Evolutionary conservation across 2,113 vertebrate species (phyloP).

Genomic region (Nipponia nippon): DNA sequence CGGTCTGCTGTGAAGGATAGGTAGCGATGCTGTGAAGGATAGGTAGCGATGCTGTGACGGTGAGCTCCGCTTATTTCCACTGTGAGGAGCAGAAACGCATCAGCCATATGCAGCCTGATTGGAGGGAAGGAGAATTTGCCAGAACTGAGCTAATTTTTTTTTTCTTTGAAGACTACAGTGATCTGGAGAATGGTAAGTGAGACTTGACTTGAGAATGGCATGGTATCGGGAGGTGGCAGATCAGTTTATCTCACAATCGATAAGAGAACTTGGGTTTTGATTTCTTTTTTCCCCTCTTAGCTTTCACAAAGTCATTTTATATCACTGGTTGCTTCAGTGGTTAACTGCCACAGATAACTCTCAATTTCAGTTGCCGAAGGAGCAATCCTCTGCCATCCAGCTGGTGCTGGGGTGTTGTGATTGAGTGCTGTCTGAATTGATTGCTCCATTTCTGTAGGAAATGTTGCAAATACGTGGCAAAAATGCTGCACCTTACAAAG

Average conservation of each 20-base stretch:
- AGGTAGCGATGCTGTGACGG: accelerated
- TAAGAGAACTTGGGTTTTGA: background rate
- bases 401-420: background rate
- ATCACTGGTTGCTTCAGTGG: background rate
- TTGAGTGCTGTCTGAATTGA: background rate
- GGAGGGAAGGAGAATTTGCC: background rate
- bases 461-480: background rate
- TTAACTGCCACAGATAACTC: background rate
- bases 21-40: accelerated
- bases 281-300: background rate
- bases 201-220: background rate
- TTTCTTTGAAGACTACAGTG: background rate
- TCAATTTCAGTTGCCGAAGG: background rate
- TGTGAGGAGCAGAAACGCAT: background rate
- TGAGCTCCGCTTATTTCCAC: background rate
- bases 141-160: background rate
- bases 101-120: background rate
- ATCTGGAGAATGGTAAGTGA: background rate
- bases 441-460: background rate
- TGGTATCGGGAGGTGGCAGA: background rate
- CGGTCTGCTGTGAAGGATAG: background rate
- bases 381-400: background rate
- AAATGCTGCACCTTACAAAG: background rate
- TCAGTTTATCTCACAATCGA: accelerated
- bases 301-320: background rate